Base-by-base conservation (phyloP, 2,797 vertebrate genomes). In the Vireo griseus region DNA sequence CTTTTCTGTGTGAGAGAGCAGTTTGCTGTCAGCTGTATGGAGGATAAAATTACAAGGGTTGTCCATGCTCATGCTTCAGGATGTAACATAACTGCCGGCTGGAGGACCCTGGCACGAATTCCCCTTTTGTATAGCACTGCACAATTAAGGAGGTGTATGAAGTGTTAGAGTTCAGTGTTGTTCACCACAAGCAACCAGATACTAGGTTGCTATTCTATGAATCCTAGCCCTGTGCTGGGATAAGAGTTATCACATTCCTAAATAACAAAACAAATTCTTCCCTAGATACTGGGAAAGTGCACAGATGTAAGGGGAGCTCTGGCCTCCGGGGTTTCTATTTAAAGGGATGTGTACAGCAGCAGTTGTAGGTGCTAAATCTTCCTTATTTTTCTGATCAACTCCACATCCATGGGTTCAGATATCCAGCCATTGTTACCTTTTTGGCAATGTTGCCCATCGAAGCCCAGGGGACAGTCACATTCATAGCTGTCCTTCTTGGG, bases 381-480 rank as follows among this genome's bases (percentile, higher is more conserved):
- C 61, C 50, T 69, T 65, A 68, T 47, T 85, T 92, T 82, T 48
- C n/a, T 13, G 6, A 63, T 28, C 35, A 40, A 0, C 37, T 62
- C 51, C 1, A 5, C 5, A 63, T 28, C 40, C 44, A 40, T 80
- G 55, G 6, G 18, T 68, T 58, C n/a, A n/a, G 57, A 73, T 67
- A 86, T 31, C 28, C 55, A 47, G 58, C 7, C 26, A 31, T 52
- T 5, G 39, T 90, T 98, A 99, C 99, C 99, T 99, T 99, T 99
- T 95, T 99, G 99, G 94, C 99, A 99, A 85, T 99, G 98, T 44
- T 97, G 97, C 37, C 99, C 99, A 78, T 99, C 99, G 0, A 99
- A 99, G 67, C 99, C 99, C 78, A 99, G 97, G 15, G 98, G 98
- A 92, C 99, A 99, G 97, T 99, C 99, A 75, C 99, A 99, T 80